A percentile compares a stretch with the other conserved stretches of the same genome.
These are phyloP conservation scores for Tiliqua scincoides DNA, from an alignment of 2,113 vertebrate species.

Conservation along the genomic window DNA sequence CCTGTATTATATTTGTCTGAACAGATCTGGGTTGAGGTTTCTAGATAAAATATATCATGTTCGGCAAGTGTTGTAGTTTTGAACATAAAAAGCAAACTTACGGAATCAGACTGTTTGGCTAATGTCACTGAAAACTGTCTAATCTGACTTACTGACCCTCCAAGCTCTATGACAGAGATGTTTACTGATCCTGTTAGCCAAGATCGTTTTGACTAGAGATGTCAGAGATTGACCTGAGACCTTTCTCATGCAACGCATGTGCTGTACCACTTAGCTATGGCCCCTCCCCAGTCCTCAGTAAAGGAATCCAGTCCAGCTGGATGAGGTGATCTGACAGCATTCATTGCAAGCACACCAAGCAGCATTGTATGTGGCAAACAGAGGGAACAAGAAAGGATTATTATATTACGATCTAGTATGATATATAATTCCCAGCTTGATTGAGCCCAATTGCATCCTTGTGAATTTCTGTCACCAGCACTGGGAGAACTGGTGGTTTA, in stretches of 20 bases:
- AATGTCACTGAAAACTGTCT: background rate
- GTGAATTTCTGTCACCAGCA: background rate
- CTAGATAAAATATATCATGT: background rate
- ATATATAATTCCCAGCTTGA: background rate
- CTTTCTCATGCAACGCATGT: background rate
- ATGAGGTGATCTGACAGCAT: background rate
- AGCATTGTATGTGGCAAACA: background rate
- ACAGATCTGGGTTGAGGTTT: background rate
- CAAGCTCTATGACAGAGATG: background rate
- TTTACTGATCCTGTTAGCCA: background rate
- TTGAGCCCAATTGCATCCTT: background rate
- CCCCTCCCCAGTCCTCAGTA: background rate
- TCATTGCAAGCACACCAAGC: background rate
- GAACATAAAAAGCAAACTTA: background rate
- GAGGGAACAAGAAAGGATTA: background rate
- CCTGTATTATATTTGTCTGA: background rate
- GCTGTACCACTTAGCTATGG: background rate
- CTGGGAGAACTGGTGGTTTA: background rate
- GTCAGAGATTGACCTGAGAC: background rate
- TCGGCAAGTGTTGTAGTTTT: background rate
- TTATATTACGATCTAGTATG: background rate
- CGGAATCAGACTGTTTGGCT: background rate
- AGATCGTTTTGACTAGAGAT: background rate
- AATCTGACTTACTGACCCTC: background rate
- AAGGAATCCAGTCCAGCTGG: background rate